A percentile compares a stretch with the other conserved stretches of the same genome.
These are phyloP conservation scores for Cryptoblepharus egeriae DNA, from an alignment of 2,797 vertebrate species.

Conservation along the genomic window DNA sequence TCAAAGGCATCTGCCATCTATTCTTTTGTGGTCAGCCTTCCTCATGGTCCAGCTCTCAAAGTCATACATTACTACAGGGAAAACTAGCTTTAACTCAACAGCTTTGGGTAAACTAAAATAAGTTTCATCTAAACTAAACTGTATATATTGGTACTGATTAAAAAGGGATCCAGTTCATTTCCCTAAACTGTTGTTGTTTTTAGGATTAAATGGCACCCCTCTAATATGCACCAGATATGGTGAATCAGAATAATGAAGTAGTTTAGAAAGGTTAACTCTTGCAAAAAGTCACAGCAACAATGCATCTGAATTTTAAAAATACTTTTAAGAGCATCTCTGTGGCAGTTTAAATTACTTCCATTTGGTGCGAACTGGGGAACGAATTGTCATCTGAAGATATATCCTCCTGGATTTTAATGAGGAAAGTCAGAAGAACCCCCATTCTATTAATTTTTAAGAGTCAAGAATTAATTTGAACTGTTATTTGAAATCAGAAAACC, in stretches of 20 bases:
- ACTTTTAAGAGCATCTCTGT: not conserved
- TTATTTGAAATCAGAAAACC: not conserved
- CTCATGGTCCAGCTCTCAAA: no score
- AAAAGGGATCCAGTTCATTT: no score
- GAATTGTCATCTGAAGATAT: not conserved
- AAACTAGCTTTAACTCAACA: no score
- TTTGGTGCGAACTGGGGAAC: not conserved
- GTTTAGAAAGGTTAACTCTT: not conserved
- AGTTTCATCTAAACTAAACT: no score
- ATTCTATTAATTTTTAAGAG: not conserved
- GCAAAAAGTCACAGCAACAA: not conserved
- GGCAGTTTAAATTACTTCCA: not conserved
- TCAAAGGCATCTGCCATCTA: no score
- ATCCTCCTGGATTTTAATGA: not conserved
- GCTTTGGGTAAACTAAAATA: no score
- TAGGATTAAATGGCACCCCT: no score
- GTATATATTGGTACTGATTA: no score
- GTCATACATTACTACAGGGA: no score
- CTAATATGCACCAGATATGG: not conserved
- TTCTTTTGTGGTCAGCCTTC: no score
- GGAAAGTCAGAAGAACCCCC: not conserved
- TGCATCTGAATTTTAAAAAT: not conserved
- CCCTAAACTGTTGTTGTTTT: no score
- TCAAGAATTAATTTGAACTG: not conserved
- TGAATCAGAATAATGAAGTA: not conserved